A percentile compares a stretch with the other conserved stretches of the same genome.
Evolutionary conservation across 2,888 invertebrate species (phyloP).

Genomic region (Zhengitettix transpicula): DNA sequence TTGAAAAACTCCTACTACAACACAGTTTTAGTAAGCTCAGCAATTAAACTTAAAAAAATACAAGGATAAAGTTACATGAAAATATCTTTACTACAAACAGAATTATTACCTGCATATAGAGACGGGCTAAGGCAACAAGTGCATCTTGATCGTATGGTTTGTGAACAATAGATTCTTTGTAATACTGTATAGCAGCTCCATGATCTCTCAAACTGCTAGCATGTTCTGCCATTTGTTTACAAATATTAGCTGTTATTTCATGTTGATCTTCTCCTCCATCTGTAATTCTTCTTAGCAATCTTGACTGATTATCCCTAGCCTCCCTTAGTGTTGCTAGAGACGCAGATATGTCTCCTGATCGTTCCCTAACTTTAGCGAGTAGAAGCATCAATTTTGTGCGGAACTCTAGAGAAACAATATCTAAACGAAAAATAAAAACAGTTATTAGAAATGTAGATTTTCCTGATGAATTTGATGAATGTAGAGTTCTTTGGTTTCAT

Average conservation of each 20-base stretch:
- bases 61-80: too few species aligned
- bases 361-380: constrained; percentile 54
- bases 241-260: constrained; percentile 37
- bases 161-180: constrained; percentile 72
- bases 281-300: constrained; percentile 54
- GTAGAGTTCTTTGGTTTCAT: too few species aligned
- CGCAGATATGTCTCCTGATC: constrained; percentile 39
- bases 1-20: too few species aligned
- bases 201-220: constrained; percentile 45
- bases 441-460: too few species aligned
- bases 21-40: too few species aligned
- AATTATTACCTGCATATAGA: constrained; percentile 53
- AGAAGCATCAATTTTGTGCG: constrained; percentile 50
- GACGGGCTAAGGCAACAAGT: constrained; percentile 54
- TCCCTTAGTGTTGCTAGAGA: constrained; percentile 51
- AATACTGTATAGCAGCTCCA: constrained; percentile 59
- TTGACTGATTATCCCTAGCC: constrained; percentile 56
- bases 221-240: constrained; percentile 56
- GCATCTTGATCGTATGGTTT: constrained; percentile 59
- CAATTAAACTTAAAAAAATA: too few species aligned
- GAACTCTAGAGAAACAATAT: background rate
- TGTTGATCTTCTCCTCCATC: constrained; percentile 20
- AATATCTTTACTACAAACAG: too few species aligned
- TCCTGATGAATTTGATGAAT: too few species aligned
- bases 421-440: too few species aligned